Evolutionary conservation across 1,140 invertebrate species (phyloP), one percentile per base, ranked within the genome.

Genomic region (Proctacanthus coquilletti): DNA sequence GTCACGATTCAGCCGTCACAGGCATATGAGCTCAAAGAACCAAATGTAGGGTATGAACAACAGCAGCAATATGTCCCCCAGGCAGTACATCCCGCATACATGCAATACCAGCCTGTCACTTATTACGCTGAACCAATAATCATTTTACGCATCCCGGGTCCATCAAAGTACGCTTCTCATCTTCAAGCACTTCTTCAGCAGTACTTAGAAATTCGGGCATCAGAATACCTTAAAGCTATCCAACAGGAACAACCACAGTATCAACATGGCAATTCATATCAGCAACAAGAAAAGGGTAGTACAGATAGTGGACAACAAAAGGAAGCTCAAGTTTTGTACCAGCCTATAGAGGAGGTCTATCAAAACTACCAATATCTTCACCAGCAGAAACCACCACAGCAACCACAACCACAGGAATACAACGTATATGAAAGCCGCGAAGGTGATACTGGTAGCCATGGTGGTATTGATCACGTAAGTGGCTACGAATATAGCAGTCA

Each of bases 1-100:
- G 53, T 60, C 23, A 50, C 50, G 19, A 56, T 60, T 11, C 47
- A 56, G 8, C 56, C 54, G n/a, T 60, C 56, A 4, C 59, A 56
- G 17, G 53, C 54, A 0, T 60, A 60, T 42, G 57, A 60, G 29
- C 42, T 60, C 17, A 60, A 60, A 36, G 35, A 47, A 52, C 1
- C 52, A 57, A 14, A 49, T 57, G 33, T 36, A 5, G 23, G n/a
- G 4, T 21, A 38, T 15, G 21, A 20, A 33, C 18, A 15, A 15
- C 15, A 39, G 6, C 34, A 38, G 1, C 36, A 38, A 15, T n/a
- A 36, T 27, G 10, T 18, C 5, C 15, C 38, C 15, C 27, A 33
- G 2, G 11, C 30, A 27, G n/a, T 27, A 27, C n/a, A 8, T 8
- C 34, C 20, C 18, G 31, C 5, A 4, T 13, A 36, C 3, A 32